Evolutionary conservation across 23 tunicate species (phyloP).

Genomic region (Diplosoma virens): DNA sequence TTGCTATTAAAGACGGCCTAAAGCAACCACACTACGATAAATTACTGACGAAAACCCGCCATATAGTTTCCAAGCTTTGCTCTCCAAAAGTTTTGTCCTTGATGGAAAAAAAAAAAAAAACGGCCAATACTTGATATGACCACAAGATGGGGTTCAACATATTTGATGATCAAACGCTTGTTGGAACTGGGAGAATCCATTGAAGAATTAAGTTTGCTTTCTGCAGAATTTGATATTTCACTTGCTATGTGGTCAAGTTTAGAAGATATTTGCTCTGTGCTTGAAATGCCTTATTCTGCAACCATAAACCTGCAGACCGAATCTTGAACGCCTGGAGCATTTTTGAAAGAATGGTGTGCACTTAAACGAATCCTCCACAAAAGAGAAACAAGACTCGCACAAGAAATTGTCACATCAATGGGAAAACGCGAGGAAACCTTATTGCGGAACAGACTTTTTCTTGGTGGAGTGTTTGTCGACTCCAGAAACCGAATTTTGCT

Average conservation of each 20-base stretch:
- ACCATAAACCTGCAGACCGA: constrained; percentile 33
- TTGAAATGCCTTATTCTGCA: constrained; percentile 15
- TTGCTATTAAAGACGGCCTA: not conserved
- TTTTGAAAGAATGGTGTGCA: constrained; percentile 23
- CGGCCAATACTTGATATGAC: not conserved
- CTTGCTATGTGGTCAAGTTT: constrained; percentile 9
- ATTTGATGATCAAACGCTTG: constrained; percentile 8
- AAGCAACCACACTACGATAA: not conserved
- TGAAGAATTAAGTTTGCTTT: constrained; percentile 23
- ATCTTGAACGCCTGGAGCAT: constrained; percentile 13
- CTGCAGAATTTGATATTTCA: constrained; percentile 19
- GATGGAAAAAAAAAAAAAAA: constrained; percentile 8
- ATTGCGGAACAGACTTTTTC: constrained; percentile 21
- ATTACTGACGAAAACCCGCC: not conserved
- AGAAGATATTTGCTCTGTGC: not conserved
- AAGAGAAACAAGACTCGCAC: constrained; percentile 34
- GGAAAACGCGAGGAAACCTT: constrained; percentile 14
- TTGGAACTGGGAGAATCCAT: constrained; percentile 17
- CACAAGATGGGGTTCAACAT: constrained; percentile 15
- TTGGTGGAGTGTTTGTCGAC: constrained; percentile 22
- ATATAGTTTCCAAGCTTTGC: constrained; percentile 10
- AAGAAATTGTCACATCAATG: constrained; percentile 32
- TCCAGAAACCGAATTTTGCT: constrained; percentile 23
- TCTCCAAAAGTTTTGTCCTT: constrained; percentile 18
- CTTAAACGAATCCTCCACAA: constrained; percentile 22